Conservation (phyloP, 1,140 invertebrate genomes). For the Neodiprion pinetum region DNA sequence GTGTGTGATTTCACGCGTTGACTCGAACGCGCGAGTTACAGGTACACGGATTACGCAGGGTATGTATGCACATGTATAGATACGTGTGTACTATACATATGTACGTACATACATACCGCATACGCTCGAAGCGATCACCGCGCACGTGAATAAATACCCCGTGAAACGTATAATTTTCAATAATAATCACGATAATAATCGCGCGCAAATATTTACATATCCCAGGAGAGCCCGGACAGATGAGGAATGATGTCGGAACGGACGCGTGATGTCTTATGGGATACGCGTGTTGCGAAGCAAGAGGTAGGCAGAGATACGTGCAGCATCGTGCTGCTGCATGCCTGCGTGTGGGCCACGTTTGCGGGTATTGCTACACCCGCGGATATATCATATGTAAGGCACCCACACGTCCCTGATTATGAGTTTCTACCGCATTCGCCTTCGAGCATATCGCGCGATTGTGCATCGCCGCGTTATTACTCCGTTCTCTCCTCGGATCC, state of each 20-base stretch:
- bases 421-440: neutral
- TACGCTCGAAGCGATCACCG: neutral
- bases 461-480: neutral
- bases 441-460: neutral
- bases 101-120: too few species aligned
- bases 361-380: too few species aligned
- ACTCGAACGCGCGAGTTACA: too few species aligned
- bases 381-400: neutral
- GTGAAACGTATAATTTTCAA: slow-evolving; percentile 1
- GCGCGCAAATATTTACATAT: neutral
- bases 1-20: too few species aligned
- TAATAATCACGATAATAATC: neutral
- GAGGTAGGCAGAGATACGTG: neutral
- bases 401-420: neutral
- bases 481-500: neutral
- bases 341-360: too few species aligned
- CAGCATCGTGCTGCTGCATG: too few species aligned
- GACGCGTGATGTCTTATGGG: neutral
- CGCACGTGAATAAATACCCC: neutral
- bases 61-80: too few species aligned
- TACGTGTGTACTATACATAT: too few species aligned
- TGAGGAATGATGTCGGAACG: neutral
- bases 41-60: too few species aligned
- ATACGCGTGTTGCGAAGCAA: neutral
- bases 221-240: neutral